These are phyloP conservation scores for Actias luna DNA, from an alignment of 2,888 invertebrate genomes.

Conservation along the genomic window DNA sequence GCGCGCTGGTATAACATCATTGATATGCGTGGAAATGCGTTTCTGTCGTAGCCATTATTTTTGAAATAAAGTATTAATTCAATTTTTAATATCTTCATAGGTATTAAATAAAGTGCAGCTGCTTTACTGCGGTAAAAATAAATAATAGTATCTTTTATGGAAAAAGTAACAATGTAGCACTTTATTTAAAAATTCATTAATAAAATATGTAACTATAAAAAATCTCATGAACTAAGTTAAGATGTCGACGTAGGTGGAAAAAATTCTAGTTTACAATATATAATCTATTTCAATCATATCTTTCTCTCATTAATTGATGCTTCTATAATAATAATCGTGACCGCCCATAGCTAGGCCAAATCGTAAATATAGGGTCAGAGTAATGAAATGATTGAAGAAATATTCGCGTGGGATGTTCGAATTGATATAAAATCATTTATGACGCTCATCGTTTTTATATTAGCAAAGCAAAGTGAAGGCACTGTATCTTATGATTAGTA, in stretches of 20 bases:
- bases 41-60: too few relatives aligned
- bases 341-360: constrained; percentile 61
- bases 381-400: constrained; percentile 54
- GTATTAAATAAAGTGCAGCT: not conserved
- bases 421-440: constrained; percentile 57
- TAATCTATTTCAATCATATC: constrained; percentile 40
- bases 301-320: constrained; percentile 47
- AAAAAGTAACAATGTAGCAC: not conserved
- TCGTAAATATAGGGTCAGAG: constrained; percentile 49
- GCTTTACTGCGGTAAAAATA: not conserved
- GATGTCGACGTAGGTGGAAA: constrained; percentile 39
- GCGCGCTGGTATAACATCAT: too few relatives aligned
- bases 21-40: too few relatives aligned
- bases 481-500: too few relatives aligned
- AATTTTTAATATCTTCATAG: not conserved
- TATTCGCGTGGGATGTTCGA: constrained; percentile 55
- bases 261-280: constrained; percentile 37
- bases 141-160: not conserved
- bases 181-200: not conserved
- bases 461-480: too few relatives aligned
- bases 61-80: too few relatives aligned
- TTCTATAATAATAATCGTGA: constrained; percentile 51
- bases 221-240: constrained; percentile 24
- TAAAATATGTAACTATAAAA: not conserved
- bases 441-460: too few relatives aligned